A percentile compares a stretch with the other conserved stretches of the same genome.
phyloP scores from a whole-genome alignment of 2,888 invertebrate genomes.

The Parnassius smintheus region DNA sequence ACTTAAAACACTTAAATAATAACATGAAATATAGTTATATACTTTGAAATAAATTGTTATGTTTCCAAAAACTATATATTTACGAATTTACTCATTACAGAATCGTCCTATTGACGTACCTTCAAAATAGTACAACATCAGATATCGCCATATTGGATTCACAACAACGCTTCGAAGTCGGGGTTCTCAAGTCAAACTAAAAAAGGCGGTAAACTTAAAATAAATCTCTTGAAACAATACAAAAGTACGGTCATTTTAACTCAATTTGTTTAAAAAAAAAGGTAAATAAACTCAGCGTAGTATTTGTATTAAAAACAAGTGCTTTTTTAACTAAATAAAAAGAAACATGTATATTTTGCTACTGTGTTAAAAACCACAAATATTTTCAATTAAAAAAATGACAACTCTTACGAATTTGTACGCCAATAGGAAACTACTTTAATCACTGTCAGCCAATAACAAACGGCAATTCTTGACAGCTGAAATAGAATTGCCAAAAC shows the following conservation, averaged over 20 bases:
- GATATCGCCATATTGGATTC: slow-evolving; percentile 86
- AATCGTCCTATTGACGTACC: slow-evolving; percentile 82
- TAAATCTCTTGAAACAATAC: not conserved
- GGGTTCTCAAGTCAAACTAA: slow-evolving; percentile 70
- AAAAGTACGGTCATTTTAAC: too few species aligned
- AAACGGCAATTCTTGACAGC: slow-evolving; percentile 7
- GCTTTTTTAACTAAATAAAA: too few species aligned
- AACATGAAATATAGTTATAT: slow-evolving; percentile 41
- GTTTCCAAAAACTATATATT: slow-evolving; percentile 60
- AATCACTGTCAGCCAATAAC: slow-evolving; percentile 20
- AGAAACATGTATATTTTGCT: too few species aligned
- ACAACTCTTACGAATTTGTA: slow-evolving; percentile 6
- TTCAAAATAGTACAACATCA: slow-evolving; percentile 81
- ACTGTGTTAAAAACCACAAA: too few species aligned
- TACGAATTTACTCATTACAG: slow-evolving; percentile 73
- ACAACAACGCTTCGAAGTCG: slow-evolving; percentile 85
- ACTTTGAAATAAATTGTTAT: slow-evolving; percentile 43
- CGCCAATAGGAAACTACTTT: slow-evolving; percentile 19
- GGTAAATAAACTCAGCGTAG: not conserved
- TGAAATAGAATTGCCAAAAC: slow-evolving; percentile 12
- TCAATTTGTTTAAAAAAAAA: too few species aligned
- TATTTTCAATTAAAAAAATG: slow-evolving; percentile 2
- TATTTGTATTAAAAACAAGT: not conserved
- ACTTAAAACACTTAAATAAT: slow-evolving; percentile 49
- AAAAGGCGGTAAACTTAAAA: slow-evolving; percentile 60